Evolutionary conservation across 2,797 vertebrate genomes (phyloP), one percentile per base, ranked within the genome.

Genomic region (Meda fulgida): DNA sequence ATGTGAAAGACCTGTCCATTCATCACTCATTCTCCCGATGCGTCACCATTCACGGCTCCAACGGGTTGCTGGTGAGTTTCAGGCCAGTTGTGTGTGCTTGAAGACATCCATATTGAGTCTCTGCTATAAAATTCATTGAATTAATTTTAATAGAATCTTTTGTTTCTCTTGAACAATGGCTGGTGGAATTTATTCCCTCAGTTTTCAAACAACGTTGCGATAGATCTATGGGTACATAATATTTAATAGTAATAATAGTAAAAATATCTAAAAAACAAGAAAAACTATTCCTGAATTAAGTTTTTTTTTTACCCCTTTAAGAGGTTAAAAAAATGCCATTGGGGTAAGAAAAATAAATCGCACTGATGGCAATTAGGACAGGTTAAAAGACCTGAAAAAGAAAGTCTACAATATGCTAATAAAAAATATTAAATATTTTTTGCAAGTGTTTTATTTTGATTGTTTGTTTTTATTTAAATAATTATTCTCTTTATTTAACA

Each of bases 21-120:
- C 97, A 98, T 89, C 97, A 96, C 91, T 96, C 96, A 23, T 97
- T 97, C 93, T 98, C 97, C 2, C 96, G 96, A 90, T 97, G 97
- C 0, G 93, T 97, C 66, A 97, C 97, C 4, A 94, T 97, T 72
- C 95, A 96, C 3, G 96, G 94, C 78, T 95, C 98, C 92, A 98
- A 97, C 0, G 98, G 98, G 23, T 92, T 99, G 29, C 90, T 99
- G 97, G 98, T 99, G 91, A 96, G 97, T 90, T 31, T 0, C 29
- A n/a, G 29, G 21, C 21, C 40, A 78, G 34, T 26, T 40, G 31
- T 36, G 11, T 40, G 34, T 40, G 31, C 19, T 8, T 36, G 21
- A 58, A n/a, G 7, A 18, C 13, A 53, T 31, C 6, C 34, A 40
- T 40, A 7, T 40, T 31, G 34, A 58, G 34, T 40, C 8, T 80